Evolutionary conservation across 2,797 vertebrate genomes (phyloP).

Genomic region (Glyptemys insculpta): DNA sequence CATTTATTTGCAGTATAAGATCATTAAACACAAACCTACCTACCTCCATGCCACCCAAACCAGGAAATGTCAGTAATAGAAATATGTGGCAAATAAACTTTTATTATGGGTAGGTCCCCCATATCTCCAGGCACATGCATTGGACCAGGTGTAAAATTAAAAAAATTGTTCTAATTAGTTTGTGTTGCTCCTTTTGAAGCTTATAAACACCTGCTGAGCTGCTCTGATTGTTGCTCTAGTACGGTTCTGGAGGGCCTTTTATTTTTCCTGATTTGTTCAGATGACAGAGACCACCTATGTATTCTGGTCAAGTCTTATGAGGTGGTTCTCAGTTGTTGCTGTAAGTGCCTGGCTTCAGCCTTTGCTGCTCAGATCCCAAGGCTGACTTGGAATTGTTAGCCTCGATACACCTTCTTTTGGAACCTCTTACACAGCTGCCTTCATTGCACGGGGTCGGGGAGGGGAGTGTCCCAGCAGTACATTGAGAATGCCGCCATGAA

Average conservation of each 20-base stretch:
- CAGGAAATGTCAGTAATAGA: background rate
- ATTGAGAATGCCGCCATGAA: background rate
- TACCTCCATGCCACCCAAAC: background rate
- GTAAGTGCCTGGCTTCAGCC: background rate
- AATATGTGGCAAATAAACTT: slow-evolving; percentile 8
- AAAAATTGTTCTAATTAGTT: slow-evolving; percentile 17
- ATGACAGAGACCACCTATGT: background rate
- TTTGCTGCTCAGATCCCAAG: background rate
- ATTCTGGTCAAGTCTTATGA: background rate
- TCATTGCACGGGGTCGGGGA: background rate
- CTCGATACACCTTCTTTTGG: background rate
- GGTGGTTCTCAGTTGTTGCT: background rate
- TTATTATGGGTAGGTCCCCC: slow-evolving; percentile 3
- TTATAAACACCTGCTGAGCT: slow-evolving; percentile 7
- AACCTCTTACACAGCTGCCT: background rate
- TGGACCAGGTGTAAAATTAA: background rate
- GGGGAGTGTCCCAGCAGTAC: background rate
- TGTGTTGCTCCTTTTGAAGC: background rate
- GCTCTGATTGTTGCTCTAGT: background rate
- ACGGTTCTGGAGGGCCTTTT: background rate
- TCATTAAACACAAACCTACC: background rate
- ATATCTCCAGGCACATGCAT: background rate
- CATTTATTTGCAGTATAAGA: background rate
- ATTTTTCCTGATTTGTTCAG: background rate
- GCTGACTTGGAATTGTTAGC: background rate